Percentiles rank a stretch among this genome's conserved stretches.
phyloP scores from a whole-genome alignment of 2,888 invertebrate species.

The Ypsolopha scabrella region DNA sequence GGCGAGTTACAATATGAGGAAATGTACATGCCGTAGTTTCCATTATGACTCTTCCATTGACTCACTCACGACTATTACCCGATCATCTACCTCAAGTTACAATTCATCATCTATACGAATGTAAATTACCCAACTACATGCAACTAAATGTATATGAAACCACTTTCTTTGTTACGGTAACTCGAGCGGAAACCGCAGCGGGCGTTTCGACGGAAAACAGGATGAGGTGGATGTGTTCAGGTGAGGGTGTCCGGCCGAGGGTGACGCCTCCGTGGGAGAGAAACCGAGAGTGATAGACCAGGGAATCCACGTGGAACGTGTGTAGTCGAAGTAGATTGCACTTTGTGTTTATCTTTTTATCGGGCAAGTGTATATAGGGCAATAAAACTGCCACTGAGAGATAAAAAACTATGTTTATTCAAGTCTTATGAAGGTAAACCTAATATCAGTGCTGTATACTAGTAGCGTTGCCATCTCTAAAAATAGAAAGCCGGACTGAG shows the following conservation, averaged over 20 bases:
- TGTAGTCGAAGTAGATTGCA: no score
- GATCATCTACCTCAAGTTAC: no score
- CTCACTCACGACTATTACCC: no score
- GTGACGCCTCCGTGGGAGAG: constrained; percentile 43
- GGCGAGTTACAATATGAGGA: no score
- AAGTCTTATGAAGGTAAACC: background rate
- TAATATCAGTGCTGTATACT: no score
- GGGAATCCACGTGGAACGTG: no score
- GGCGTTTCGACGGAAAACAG: background rate
- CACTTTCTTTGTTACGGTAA: constrained; percentile 3
- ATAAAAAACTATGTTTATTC: background rate
- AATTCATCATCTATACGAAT: no score
- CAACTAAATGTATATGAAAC: background rate
- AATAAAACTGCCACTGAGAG: background rate
- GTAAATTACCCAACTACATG: background rate
- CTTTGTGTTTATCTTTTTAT: background rate
- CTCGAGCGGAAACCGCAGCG: background rate
- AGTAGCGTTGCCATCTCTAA: no score
- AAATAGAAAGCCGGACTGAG: no score
- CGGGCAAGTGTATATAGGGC: background rate
- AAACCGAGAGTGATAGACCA: constrained; percentile 43
- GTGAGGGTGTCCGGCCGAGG: constrained; percentile 40
- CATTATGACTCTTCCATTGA: no score
- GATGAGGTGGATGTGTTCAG: background rate
- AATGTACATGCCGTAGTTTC: no score